Percentiles rank a stretch among this genome's conserved stretches.
Conservation (phyloP, 2,113 vertebrate genomes). For the Scomber scombrus region DNA sequence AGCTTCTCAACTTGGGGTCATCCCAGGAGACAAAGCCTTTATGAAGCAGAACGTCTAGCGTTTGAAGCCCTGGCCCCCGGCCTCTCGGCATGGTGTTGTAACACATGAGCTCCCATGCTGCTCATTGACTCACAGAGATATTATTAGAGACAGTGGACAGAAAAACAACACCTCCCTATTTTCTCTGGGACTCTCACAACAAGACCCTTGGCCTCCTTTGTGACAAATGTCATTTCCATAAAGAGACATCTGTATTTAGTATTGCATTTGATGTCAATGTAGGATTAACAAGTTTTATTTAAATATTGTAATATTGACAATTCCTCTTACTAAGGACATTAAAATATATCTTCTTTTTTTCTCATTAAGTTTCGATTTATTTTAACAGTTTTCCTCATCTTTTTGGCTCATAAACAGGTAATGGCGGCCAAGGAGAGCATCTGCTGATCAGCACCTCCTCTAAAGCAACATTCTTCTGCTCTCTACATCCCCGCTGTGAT, state of each 20-base stretch:
- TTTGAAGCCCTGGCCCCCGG: slow-evolving; percentile 73
- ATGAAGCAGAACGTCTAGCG: slow-evolving; percentile 78
- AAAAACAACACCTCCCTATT: slow-evolving; percentile 51
- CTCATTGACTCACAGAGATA: slow-evolving; percentile 57
- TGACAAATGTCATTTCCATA: slow-evolving; percentile 24
- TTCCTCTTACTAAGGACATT: no score
- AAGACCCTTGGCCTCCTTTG: slow-evolving; percentile 29
- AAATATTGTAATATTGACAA: no score
- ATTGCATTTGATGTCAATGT: not conserved
- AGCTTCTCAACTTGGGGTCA: slow-evolving; percentile 86
- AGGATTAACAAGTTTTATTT: not conserved
- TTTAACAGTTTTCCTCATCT: no score
- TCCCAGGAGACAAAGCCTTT: slow-evolving; percentile 81
- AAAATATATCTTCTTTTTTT: not conserved
- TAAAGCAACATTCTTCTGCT: slow-evolving; percentile 70
- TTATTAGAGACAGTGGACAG: slow-evolving; percentile 54
- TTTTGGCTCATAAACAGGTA: not conserved
- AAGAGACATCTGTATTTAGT: slow-evolving; percentile 27
- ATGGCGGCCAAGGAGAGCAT: not conserved
- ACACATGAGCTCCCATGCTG: slow-evolving; percentile 63
- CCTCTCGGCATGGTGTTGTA: slow-evolving; percentile 45
- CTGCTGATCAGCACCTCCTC: slow-evolving; percentile 51
- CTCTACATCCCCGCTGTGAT: slow-evolving; percentile 61
- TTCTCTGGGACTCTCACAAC: slow-evolving; percentile 46
- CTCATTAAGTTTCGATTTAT: no score